Conservation (phyloP, 1,140 invertebrate genomes). For the Maconellicoccus hirsutus region DNA sequence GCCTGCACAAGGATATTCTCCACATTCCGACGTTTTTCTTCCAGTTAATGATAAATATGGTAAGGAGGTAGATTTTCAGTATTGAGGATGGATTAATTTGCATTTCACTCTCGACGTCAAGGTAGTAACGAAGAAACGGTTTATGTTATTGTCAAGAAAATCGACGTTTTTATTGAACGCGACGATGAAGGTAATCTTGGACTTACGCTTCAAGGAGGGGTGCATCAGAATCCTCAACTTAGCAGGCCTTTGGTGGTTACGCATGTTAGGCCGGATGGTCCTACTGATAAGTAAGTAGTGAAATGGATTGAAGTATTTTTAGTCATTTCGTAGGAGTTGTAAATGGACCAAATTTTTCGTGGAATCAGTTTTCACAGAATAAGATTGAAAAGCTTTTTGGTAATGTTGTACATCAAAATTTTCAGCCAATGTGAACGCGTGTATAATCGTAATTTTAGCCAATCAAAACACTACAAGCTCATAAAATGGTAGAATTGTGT, state of each 20-base stretch:
- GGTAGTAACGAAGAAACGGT: background rate
- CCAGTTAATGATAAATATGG: slow-evolving; percentile 2
- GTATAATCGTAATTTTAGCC: no score
- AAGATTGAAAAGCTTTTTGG: background rate
- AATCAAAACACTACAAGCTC: no score
- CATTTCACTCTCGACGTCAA: background rate
- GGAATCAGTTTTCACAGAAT: background rate
- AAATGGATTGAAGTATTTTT: background rate
- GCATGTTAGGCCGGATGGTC: slow-evolving; percentile 73
- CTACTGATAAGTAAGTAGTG: slow-evolving; percentile 67
- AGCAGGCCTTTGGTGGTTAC: slow-evolving; percentile 73
- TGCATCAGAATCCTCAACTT: slow-evolving; percentile 42
- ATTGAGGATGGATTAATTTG: background rate
- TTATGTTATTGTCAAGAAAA: slow-evolving; percentile 26
- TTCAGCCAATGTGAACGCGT: no score
- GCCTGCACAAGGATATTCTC: background rate
- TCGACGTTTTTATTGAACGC: slow-evolving; percentile 30
- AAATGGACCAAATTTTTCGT: no score
- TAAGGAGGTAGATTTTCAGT: background rate
- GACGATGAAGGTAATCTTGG: slow-evolving; percentile 69
- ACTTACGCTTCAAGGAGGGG: slow-evolving; percentile 73
- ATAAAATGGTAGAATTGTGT: no score
- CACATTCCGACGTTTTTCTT: background rate
- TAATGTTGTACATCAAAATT: no score
- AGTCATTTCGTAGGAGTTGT: background rate